Evolutionary conservation across 2,888 invertebrate genomes (phyloP).

Genomic region (Cerceris rybyensis): DNA sequence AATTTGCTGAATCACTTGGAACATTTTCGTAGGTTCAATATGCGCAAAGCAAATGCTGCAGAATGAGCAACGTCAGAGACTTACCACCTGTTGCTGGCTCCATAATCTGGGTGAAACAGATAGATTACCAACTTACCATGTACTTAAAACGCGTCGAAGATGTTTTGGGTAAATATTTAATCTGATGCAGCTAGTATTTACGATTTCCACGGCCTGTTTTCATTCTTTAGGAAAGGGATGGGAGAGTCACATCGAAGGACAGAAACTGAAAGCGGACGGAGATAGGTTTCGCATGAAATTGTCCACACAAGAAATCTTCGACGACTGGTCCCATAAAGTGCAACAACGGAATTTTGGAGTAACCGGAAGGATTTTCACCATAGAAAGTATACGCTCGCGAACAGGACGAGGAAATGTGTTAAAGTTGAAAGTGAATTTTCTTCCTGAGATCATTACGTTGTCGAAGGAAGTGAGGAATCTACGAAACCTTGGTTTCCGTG

Average conservation of each 20-base stretch:
- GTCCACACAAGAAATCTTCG: conserved; percentile 98
- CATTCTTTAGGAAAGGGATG: conserved; percentile 91
- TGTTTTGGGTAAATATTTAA: conserved; percentile 89
- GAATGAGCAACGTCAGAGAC: conserved; percentile 95
- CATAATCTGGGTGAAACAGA: conserved; percentile 99
- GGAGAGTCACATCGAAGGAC: conserved; percentile 99
- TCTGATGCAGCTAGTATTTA: not conserved
- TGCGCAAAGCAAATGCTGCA: conserved; percentile 95
- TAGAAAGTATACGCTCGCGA: conserved; percentile 91
- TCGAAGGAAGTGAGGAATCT: conserved; percentile 99
- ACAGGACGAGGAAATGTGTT: conserved; percentile 92
- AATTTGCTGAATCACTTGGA: conserved; percentile 3
- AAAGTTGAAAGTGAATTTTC: conserved; percentile 96
- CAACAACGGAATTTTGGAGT: conserved; percentile 97
- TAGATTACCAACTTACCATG: conserved; percentile 97
- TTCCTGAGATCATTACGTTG: conserved; percentile 98
- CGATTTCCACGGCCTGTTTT: not conserved
- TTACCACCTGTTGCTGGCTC: conserved; percentile 98
- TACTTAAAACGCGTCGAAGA: conserved; percentile 98
- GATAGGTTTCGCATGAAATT: conserved; percentile 98
- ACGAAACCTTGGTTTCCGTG: conserved; percentile 97
- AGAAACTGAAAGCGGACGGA: conserved; percentile 97
- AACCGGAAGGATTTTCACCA: conserved; percentile 96
- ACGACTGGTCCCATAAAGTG: conserved; percentile 98
- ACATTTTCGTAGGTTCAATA: conserved; percentile 90